Evolutionary conservation across 2,888 invertebrate species (phyloP).

Genomic region (Cenopis cana): DNA sequence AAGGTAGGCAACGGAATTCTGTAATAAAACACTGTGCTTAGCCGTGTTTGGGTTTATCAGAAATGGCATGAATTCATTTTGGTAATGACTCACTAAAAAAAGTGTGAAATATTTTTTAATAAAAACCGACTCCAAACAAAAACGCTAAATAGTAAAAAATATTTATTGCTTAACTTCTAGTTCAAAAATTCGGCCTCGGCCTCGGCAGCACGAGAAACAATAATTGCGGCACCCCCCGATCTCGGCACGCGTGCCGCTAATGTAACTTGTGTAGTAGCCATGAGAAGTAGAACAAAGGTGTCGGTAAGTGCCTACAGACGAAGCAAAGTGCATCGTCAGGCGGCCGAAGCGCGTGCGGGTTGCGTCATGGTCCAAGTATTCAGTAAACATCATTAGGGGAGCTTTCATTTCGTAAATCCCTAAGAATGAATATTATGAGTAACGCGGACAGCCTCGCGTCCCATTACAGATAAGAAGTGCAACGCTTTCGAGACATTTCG

Average conservation of each 20-base stretch:
- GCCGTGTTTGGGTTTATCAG: too few species aligned
- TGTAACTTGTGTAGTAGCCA: neutral
- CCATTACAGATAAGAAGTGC: slow-evolving; percentile 40
- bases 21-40: too few species aligned
- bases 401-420: slow-evolving; percentile 31
- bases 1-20: too few species aligned
- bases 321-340: slow-evolving; percentile 20
- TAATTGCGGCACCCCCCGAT: neutral
- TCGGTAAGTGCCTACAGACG: slow-evolving; percentile 8
- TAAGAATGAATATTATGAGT: slow-evolving; percentile 40
- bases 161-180: too few species aligned
- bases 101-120: too few species aligned
- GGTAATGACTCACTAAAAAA: too few species aligned
- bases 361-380: slow-evolving; percentile 46
- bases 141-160: too few species aligned
- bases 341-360: slow-evolving; percentile 36
- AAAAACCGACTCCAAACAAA: too few species aligned
- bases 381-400: slow-evolving; percentile 30
- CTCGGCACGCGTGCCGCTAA: neutral
- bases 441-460: slow-evolving; percentile 28
- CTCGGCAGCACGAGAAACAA: neutral
- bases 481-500: slow-evolving; percentile 41
- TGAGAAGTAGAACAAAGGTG: slow-evolving; percentile 24
- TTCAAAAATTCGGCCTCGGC: too few species aligned
- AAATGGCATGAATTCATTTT: too few species aligned